Percentiles rank a stretch among this genome's conserved stretches.
Conservation (phyloP, 2,797 vertebrate species). For the Holocentrus rufus region DNA sequence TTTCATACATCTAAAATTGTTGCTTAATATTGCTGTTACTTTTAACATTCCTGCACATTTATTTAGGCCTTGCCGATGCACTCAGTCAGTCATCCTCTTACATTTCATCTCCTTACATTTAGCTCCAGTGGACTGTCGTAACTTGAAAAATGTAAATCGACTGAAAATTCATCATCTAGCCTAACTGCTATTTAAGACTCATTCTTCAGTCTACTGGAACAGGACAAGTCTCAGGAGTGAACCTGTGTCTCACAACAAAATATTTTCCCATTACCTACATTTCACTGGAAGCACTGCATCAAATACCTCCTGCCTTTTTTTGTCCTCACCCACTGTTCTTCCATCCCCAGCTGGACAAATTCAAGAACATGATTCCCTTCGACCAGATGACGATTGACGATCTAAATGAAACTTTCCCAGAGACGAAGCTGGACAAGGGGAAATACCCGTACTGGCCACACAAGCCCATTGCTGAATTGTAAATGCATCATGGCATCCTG, state of each 20-base stretch:
- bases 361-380: constrained; percentile 83
- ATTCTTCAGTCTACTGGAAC: too few species aligned
- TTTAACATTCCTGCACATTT: not conserved
- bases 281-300: not conserved
- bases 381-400: constrained; percentile 86
- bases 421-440: constrained; percentile 84
- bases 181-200: too few species aligned
- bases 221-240: too few species aligned
- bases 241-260: too few species aligned
- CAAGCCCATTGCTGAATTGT: constrained; percentile 83
- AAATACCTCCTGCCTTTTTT: not conserved
- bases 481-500: constrained; percentile 44
- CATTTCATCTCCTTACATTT: too few species aligned
- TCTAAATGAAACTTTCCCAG: constrained; percentile 81
- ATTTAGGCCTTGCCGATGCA: not conserved
- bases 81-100: not conserved
- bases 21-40: too few species aligned
- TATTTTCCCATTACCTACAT: too few species aligned
- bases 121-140: too few species aligned
- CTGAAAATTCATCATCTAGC: too few species aligned
- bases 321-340: not conserved
- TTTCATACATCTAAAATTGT: too few species aligned
- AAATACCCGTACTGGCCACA: constrained; percentile 88
- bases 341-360: constrained; percentile 35
- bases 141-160: too few species aligned